Evolutionary conservation across 2,888 invertebrate species (phyloP).

Genomic region (Strigamia crassipes): DNA sequence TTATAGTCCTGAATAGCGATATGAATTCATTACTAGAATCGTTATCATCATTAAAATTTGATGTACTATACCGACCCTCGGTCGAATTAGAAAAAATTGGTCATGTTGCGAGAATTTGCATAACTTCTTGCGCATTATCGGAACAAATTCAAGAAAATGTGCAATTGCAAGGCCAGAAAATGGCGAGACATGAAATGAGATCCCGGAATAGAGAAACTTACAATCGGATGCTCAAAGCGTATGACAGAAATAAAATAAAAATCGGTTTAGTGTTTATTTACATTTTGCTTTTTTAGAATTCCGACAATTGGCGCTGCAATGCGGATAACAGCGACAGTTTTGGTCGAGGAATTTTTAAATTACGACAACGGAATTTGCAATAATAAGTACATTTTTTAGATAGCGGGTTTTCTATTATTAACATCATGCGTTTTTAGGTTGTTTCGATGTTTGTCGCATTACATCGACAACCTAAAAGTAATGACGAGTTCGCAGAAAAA

Average conservation of each 20-base stretch:
- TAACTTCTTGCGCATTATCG: not conserved
- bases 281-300: not conserved
- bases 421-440: not conserved
- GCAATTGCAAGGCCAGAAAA: not conserved
- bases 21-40: not conserved
- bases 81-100: conserved; percentile 3
- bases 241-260: not conserved
- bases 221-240: not conserved
- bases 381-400: not conserved
- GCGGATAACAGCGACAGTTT: not conserved
- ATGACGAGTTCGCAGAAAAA: conserved; percentile 17
- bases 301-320: not conserved
- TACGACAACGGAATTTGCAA: not conserved
- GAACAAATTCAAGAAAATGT: not conserved
- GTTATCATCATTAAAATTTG: not conserved
- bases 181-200: not conserved
- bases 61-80: not conserved
- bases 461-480: not conserved
- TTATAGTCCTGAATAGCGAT: not conserved
- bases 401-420: not conserved
- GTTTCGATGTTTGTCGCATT: not conserved
- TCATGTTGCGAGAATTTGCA: not conserved
- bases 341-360: not conserved
- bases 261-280: no score
- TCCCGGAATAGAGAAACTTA: not conserved